Conservation (phyloP, 2,888 invertebrate species). For the Hyposoter dolosus region DNA sequence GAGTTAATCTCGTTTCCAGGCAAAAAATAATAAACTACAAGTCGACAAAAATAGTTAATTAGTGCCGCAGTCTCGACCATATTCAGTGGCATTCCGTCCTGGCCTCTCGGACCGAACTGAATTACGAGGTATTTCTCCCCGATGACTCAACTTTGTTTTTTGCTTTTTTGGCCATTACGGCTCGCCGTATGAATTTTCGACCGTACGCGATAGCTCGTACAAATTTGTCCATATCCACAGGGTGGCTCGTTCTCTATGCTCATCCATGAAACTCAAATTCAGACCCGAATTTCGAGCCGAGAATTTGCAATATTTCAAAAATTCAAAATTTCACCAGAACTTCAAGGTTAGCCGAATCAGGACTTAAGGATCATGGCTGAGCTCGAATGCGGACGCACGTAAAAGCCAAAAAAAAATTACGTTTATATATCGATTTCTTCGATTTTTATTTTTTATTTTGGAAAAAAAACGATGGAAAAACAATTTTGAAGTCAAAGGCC, state of each 20-base stretch:
- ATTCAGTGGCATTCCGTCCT: background rate
- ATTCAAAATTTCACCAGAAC: too few species aligned
- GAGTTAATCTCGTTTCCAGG: background rate
- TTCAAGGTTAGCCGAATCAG: background rate
- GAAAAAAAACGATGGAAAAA: too few species aligned
- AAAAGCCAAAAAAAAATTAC: too few species aligned
- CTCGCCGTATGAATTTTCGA: background rate
- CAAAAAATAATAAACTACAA: background rate
- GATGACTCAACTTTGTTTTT: background rate
- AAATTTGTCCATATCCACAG: background rate
- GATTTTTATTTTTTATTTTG: too few species aligned
- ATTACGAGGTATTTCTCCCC: background rate
- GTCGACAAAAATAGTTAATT: constrained; percentile 3
- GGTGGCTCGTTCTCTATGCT: background rate
- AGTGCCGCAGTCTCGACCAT: background rate
- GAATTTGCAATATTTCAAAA: background rate
- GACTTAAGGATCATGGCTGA: too few species aligned
- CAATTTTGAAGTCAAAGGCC: too few species aligned
- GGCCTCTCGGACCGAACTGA: background rate
- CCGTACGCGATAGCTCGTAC: background rate
- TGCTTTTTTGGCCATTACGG: background rate
- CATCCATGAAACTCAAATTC: background rate
- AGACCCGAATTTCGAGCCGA: background rate
- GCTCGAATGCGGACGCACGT: too few species aligned
- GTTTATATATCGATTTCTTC: too few species aligned